phyloP scores from a whole-genome alignment of 2,797 vertebrate species.

The Muraenolepis orangiensis region DNA sequence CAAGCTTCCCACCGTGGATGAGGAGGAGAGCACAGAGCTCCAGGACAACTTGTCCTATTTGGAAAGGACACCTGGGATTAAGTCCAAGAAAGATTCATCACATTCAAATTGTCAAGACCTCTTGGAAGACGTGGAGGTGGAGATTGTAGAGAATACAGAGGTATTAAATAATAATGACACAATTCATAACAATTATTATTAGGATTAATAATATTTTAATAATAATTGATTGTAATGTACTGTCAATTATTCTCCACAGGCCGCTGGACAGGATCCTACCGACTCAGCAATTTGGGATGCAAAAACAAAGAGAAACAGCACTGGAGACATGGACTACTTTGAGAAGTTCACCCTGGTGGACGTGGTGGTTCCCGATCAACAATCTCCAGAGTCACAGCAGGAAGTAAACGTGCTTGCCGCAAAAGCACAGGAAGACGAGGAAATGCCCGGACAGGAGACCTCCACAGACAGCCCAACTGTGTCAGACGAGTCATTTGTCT shows the following conservation, averaged over 20 bases:
- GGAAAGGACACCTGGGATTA: slow-evolving; percentile 79
- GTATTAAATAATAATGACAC: slow-evolving; percentile 29
- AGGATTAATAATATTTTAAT: neutral
- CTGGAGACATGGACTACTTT: slow-evolving; percentile 84
- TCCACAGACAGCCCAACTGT: slow-evolving; percentile 26
- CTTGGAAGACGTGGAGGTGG: slow-evolving; percentile 36
- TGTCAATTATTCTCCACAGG: slow-evolving; percentile 29
- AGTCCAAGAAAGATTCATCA: slow-evolving; percentile 50
- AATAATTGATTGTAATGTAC: neutral
- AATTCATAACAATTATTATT: neutral
- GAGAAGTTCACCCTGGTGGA: slow-evolving; percentile 91
- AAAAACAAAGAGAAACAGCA: slow-evolving; percentile 50
- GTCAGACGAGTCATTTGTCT: slow-evolving; percentile 66
- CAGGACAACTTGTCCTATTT: slow-evolving; percentile 87
- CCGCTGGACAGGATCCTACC: slow-evolving; percentile 36
- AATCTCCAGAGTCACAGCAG: slow-evolving; percentile 40
- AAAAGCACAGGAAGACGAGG: slow-evolving; percentile 35
- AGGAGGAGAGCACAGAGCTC: slow-evolving; percentile 85
- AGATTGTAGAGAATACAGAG: slow-evolving; percentile 44
- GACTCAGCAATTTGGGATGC: slow-evolving; percentile 41
- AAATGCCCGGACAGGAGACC: slow-evolving; percentile 28
- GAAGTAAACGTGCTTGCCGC: slow-evolving; percentile 29
- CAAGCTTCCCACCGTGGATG: slow-evolving; percentile 85
- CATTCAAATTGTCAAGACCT: slow-evolving; percentile 27
- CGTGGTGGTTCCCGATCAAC: slow-evolving; percentile 69